phyloP scores from a whole-genome alignment of 2,113 vertebrate species.

The Eupsittula cactorum region DNA sequence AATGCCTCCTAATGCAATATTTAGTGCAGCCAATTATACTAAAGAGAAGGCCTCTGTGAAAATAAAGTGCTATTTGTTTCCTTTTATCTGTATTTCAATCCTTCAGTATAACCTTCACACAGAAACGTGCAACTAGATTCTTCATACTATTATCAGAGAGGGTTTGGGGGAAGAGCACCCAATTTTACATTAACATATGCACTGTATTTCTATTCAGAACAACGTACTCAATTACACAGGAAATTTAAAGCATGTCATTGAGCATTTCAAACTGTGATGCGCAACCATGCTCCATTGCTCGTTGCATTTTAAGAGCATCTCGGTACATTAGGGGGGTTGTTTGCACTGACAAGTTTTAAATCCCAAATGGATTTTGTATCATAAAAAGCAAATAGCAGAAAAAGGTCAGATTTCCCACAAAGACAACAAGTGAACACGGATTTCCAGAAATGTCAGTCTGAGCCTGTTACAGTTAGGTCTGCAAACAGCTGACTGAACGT shows the following conservation, averaged over 20 bases:
- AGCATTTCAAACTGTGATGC: not conserved
- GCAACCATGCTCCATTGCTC: not conserved
- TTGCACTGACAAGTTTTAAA: not conserved
- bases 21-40: conserved; percentile 28
- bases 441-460: not conserved
- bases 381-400: not conserved
- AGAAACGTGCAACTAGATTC: not conserved
- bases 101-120: not conserved
- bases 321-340: not conserved
- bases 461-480: not conserved
- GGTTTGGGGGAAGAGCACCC: not conserved
- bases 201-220: not conserved
- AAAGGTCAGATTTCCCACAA: not conserved
- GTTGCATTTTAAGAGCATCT: not conserved
- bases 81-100: not conserved
- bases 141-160: not conserved
- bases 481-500: fast-evolving
- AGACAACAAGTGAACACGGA: not conserved
- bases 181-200: not conserved
- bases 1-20: not conserved
- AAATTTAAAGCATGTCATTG: not conserved
- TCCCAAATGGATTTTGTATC: not conserved
- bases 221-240: not conserved
- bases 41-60: conserved; percentile 17
- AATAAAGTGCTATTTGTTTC: conserved; percentile 72